These are phyloP conservation scores for Anser brachyrhynchus DNA, from an alignment of 2,113 vertebrate genomes.

Conservation along the genomic window DNA sequence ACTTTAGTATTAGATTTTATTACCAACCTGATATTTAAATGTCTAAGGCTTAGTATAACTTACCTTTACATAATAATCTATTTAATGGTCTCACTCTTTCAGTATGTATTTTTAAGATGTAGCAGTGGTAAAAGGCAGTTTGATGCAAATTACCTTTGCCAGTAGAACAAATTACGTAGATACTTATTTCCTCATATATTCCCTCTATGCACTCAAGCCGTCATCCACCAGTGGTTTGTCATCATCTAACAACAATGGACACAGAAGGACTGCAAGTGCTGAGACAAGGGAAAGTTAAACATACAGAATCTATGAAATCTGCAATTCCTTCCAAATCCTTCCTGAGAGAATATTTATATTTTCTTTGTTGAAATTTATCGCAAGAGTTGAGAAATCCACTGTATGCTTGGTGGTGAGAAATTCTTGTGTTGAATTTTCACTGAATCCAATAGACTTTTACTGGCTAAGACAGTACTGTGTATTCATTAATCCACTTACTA, in stretches of 20 bases:
- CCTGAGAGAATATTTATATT: background rate
- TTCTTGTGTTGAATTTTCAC: background rate
- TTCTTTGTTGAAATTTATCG: background rate
- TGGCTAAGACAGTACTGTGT: background rate
- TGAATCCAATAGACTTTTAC: background rate
- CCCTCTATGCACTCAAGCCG: background rate
- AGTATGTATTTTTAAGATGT: background rate
- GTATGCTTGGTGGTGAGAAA: background rate
- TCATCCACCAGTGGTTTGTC: background rate
- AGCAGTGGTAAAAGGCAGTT: background rate
- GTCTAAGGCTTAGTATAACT: background rate
- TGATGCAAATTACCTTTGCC: background rate
- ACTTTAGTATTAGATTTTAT: background rate
- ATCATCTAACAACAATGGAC: background rate
- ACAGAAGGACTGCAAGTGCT: background rate
- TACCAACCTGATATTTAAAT: background rate
- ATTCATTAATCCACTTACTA: background rate
- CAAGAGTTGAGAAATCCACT: background rate
- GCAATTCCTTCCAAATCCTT: background rate
- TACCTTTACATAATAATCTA: background rate
- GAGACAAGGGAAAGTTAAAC: background rate
- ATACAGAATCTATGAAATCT: background rate
- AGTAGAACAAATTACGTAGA: background rate
- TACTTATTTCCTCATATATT: background rate
- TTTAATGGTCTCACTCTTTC: background rate